Base-by-base conservation (phyloP, 1,140 invertebrate species). In the Orius laevigatus region DNA sequence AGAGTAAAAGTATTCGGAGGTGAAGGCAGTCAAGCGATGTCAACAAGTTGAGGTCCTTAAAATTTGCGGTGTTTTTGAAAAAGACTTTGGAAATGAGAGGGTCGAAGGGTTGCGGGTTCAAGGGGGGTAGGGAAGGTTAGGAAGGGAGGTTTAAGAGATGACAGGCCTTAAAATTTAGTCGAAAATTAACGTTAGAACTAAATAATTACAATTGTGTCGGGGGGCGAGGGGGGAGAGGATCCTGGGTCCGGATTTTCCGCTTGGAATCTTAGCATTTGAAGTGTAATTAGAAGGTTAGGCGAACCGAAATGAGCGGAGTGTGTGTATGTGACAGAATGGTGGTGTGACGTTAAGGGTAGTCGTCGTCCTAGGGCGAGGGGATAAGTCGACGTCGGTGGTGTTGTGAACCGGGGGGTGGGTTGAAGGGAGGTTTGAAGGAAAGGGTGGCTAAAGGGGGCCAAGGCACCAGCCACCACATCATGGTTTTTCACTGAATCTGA, bases 231-330 rank as follows among this genome's bases (percentile, higher is more conserved):
- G 47, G 47, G 5, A 14, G 19, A 20, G 43, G 36, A 16, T 31
- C 43, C 43, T 47, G 35, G 46, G 25, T 25, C 25, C 35, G 18
- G 50, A 51, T 51, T 51, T 51, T 51, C 50, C 50, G 50, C 50
- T 47, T 48, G 50, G 44, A 46, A 51, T 51, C 44, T 51, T 51
- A 51, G 50, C 50, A 51, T 51, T 51, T 51, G 50, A 51, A 46
- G 50, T 51, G 43, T 51, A 51, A 51, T 51, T 51, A 51, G 34
- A 47, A 51, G 50, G 50, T 51, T 51, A 51, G 50, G 50, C 50
- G 50, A 47, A 51, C 50, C 50, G 50, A 51, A 51, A 51, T 44
- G 50, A 44, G 45, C 32, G 45, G 50, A 33, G 49, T 36, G 44
- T 46, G 49, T 51, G 44, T 51, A 45, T 35, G 43, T 51, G 50